A percentile compares a stretch with the other conserved stretches of the same genome.
phyloP scores from a whole-genome alignment of 2,113 vertebrate genomes.

The Phrynosoma platyrhinos region DNA sequence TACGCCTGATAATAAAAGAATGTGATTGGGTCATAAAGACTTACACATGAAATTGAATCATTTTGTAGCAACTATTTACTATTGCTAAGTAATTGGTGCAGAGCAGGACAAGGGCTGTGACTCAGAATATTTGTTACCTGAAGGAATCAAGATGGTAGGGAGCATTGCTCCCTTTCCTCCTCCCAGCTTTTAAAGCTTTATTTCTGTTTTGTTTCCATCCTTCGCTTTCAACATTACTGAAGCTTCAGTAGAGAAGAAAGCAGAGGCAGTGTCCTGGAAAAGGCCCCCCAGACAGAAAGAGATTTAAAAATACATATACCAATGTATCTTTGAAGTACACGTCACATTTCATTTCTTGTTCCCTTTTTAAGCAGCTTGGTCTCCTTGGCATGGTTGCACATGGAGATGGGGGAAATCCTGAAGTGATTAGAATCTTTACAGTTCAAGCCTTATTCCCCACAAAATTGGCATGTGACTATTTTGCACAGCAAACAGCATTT shows the following conservation, averaged over 20 bases:
- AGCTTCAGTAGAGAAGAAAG: conserved; percentile 53
- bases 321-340: conserved; percentile 32
- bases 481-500: too few relatives aligned
- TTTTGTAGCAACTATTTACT: neutral
- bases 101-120: neutral
- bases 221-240: conserved; percentile 11
- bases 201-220: conserved; percentile 1
- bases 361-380: neutral
- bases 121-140: conserved; percentile 41
- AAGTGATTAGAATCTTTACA: too few relatives aligned
- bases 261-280: conserved; percentile 2
- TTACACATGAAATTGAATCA: conserved; percentile 36
- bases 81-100: conserved; percentile 20
- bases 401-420: too few relatives aligned
- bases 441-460: too few relatives aligned
- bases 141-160: neutral
- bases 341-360: neutral
- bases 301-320: conserved; percentile 27
- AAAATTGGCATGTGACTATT: too few relatives aligned
- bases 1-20: conserved; percentile 40
- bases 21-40: conserved; percentile 25
- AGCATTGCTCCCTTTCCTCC: neutral
- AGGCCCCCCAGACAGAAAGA: conserved; percentile 36
- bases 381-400: neutral
- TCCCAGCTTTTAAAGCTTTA: neutral